These are phyloP conservation scores for Microcebus ravelobensis DNA, from an alignment of 2,113 vertebrate genomes.

Conservation along the genomic window DNA sequence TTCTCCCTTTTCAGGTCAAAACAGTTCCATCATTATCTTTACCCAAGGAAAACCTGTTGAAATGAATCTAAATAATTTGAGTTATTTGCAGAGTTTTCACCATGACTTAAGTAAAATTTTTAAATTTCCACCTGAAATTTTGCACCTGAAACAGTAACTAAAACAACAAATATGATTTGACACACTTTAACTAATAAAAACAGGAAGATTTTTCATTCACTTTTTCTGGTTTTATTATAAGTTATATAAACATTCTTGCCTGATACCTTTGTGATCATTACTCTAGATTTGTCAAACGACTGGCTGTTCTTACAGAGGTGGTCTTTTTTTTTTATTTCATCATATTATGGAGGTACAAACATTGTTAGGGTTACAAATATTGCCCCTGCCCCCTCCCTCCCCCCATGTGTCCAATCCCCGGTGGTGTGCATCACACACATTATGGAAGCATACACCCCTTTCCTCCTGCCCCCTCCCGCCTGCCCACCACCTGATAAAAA, in stretches of 20 bases:
- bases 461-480: too few species aligned
- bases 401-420: too few species aligned
- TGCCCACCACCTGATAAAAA: too few species aligned
- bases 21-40: neutral
- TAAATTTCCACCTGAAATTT: neutral
- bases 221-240: neutral
- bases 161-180: neutral
- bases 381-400: too few species aligned
- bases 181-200: neutral
- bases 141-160: neutral
- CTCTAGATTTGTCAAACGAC: neutral
- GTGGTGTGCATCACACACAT: too few species aligned
- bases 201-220: neutral
- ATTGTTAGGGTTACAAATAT: too few species aligned
- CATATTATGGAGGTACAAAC: too few species aligned
- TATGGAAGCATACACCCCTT: too few species aligned
- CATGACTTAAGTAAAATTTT: neutral
- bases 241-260: neutral
- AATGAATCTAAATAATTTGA: neutral
- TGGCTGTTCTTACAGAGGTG: neutral
- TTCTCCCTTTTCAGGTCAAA: constrained; percentile 9
- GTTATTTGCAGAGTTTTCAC: neutral
- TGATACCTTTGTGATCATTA: neutral
- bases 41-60: neutral
- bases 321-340: neutral